Evolutionary conservation across 2,888 invertebrate species (phyloP), one percentile per base, ranked within the genome.

Genomic region (Andrena marginata): DNA sequence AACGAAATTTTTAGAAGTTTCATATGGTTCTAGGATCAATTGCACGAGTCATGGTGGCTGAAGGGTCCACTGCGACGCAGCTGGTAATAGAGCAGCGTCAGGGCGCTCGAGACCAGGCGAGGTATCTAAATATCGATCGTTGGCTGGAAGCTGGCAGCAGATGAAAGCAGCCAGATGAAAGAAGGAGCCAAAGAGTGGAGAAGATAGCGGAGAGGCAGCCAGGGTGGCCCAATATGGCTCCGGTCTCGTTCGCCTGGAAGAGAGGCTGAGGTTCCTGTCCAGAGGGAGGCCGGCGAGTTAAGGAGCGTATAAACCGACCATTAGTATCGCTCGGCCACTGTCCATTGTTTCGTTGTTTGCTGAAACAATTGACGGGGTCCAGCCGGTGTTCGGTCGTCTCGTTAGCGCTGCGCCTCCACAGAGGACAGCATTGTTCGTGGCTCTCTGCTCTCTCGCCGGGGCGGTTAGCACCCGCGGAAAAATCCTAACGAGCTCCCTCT

Each of bases 281-380:
- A 68, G 73, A 84, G 86, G 77, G 80, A 85, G 80, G 80, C 71
- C 76, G 85, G 64, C 87, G 81, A 87, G 85, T 87, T 87, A 87
- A 92, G 92, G 91, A 91, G 91, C 90, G 91, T 90, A 92, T 93
- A 93, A 93, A 92, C 93, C 93, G 93, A 67, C 87, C 87, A 87
- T 87, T 87, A 93, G 93, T 93, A 93, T 91, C 91, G 91, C 77
- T 77, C 63, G 84, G 85, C 84, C 89, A 90, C 91, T 91, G 92
- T 92, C 92, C 92, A 92, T 92, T 92, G 92, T 92, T 92, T 91
- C 91, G 90, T 85, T 85, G 85, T 85, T 85, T 85, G 91, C 90
- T 90, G 92, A 93, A 93, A 94, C 94, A 94, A 94, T 94, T 93
- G 94, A 93, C 94, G 93, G 93, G 91, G 90, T 90, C 91, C 91